A percentile compares a stretch with the other conserved stretches of the same genome.
These are phyloP conservation scores for Crocuta crocuta DNA, from an alignment of 2,113 vertebrate species.

Conservation along the genomic window DNA sequence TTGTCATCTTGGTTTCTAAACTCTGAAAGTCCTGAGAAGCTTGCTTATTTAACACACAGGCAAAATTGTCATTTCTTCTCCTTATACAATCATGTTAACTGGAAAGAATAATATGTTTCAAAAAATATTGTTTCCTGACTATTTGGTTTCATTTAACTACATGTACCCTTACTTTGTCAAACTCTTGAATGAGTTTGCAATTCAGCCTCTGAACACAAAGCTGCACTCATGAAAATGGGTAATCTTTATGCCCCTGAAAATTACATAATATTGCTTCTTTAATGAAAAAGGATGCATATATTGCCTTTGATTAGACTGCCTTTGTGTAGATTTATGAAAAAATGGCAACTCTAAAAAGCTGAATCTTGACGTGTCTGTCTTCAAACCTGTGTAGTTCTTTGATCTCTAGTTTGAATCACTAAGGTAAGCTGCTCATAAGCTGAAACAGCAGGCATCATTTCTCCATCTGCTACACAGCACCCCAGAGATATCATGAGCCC, in stretches of 20 bases:
- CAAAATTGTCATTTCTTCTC: slow-evolving; percentile 32
- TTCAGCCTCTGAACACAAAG: slow-evolving; percentile 41
- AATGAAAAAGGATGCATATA: not conserved
- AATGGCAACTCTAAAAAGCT: slow-evolving; percentile 3
- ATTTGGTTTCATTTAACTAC: slow-evolving; percentile 22
- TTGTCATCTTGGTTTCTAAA: slow-evolving; percentile 36
- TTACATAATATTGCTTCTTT: slow-evolving; percentile 33
- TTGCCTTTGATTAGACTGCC: not conserved
- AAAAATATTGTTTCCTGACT: not conserved
- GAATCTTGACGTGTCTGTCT: slow-evolving; percentile 14
- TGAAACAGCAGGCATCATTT: slow-evolving; percentile 25
- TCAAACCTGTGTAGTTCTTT: slow-evolving; percentile 5
- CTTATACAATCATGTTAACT: not conserved
- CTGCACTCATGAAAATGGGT: not conserved
- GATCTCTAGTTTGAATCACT: slow-evolving; percentile 31
- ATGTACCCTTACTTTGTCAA: not conserved
- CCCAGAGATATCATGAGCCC: not conserved
- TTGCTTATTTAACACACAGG: not conserved
- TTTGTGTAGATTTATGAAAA: slow-evolving; percentile 53
- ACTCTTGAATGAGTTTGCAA: slow-evolving; percentile 13
- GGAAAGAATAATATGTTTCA: slow-evolving; percentile 16
- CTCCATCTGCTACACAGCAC: slow-evolving; percentile 55
- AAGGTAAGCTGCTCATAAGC: slow-evolving; percentile 40
- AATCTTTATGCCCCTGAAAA: not conserved
- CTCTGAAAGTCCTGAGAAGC: not conserved